phyloP scores from a whole-genome alignment of 1,140 invertebrate genomes.

The Hyposmocoma kahamanoa region DNA sequence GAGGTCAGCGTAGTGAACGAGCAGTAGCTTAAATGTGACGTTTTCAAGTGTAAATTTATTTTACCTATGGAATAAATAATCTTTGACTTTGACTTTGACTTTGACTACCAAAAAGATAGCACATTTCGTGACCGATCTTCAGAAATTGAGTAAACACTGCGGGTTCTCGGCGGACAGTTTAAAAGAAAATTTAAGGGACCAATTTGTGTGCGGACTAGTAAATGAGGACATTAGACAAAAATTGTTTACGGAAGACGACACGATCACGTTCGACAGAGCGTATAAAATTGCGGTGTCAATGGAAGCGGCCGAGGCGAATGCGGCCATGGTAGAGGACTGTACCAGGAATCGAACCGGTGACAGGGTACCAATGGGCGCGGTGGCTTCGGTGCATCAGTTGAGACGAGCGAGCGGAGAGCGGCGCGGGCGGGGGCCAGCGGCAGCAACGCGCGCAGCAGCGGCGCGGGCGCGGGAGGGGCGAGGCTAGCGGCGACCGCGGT shows the following conservation, averaged over 20 bases:
- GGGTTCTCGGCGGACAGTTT: neutral
- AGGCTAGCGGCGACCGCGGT: neutral
- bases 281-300: neutral
- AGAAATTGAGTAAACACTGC: neutral
- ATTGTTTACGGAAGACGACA: neutral
- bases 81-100: no score
- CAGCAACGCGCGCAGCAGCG: neutral
- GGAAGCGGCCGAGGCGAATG: neutral
- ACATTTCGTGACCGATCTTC: neutral
- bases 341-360: neutral
- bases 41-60: no score
- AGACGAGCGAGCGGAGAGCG: no score
- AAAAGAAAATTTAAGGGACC: slow-evolving; percentile 1
- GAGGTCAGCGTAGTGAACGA: no score
- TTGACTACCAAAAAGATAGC: no score
- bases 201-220: neutral
- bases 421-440: no score
- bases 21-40: no score
- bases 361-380: neutral
- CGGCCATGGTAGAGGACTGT: neutral
- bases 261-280: neutral
- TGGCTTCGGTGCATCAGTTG: neutral
- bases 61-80: no score
- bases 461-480: neutral
- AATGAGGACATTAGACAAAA: neutral